Conservation (phyloP, 1,140 invertebrate genomes). For the Papilio helenus region DNA sequence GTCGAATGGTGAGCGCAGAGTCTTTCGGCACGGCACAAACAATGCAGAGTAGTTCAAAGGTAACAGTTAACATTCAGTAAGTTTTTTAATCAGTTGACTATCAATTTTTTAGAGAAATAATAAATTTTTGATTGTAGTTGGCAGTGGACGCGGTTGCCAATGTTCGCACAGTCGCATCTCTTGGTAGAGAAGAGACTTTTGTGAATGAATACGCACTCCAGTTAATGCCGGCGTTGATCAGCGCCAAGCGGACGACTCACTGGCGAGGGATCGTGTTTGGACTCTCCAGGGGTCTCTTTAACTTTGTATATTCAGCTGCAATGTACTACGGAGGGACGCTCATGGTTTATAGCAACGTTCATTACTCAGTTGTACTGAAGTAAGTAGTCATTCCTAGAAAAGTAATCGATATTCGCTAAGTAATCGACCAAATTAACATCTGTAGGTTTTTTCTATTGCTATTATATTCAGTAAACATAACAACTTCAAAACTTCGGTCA, state of each 20-base stretch:
- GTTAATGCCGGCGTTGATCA: conserved; percentile 41
- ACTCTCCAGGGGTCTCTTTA: conserved; percentile 47
- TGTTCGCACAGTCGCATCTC: conserved; percentile 50
- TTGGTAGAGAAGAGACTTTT: conserved; percentile 47
- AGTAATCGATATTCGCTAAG: too few relatives aligned
- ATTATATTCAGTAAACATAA: too few relatives aligned
- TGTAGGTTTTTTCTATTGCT: too few relatives aligned
- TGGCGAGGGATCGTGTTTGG: conserved; percentile 48
- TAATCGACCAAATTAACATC: too few relatives aligned
- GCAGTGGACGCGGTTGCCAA: conserved; percentile 51
- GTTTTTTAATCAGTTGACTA: not conserved
- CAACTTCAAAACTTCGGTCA: not conserved
- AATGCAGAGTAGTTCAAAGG: conserved; percentile 86
- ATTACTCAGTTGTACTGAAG: conserved; percentile 47
- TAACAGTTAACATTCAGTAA: conserved; percentile 47
- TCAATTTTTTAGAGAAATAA: not conserved
- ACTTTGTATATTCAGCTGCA: conserved; percentile 50
- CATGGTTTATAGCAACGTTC: conserved; percentile 46
- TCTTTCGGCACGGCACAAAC: conserved; percentile 84
- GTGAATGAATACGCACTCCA: conserved; percentile 46
- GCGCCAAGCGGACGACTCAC: conserved; percentile 45
- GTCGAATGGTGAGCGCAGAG: conserved; percentile 84
- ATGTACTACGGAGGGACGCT: conserved; percentile 49
- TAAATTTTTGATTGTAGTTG: conserved; percentile 37
- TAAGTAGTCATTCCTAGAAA: conserved; percentile 28